Evolutionary conservation across 2,888 invertebrate genomes (phyloP).

Genomic region (Zygogramma bicolorata): DNA sequence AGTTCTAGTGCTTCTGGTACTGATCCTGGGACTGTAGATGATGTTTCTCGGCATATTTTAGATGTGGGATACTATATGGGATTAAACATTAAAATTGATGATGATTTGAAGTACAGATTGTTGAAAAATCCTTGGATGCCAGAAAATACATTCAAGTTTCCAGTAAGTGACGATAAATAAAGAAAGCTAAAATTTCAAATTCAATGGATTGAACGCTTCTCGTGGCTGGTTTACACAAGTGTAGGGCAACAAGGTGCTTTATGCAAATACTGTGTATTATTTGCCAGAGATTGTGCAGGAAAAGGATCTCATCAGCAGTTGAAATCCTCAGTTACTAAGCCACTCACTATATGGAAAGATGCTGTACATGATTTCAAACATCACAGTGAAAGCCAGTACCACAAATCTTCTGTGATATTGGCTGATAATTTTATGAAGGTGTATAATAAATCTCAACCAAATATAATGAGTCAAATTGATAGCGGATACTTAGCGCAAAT

Average conservation of each 20-base stretch:
- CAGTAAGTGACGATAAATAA: constrained; percentile 1
- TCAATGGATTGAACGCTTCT: constrained; percentile 12
- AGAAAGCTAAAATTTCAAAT: constrained; percentile 10
- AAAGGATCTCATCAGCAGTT: neutral
- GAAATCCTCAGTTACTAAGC: too few relatives aligned
- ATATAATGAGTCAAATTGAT: too few relatives aligned
- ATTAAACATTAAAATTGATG: too few relatives aligned
- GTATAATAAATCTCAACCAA: neutral
- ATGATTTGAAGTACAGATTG: neutral
- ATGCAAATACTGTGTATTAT: too few relatives aligned
- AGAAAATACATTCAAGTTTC: neutral
- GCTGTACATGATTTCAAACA: neutral
- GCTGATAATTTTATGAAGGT: neutral
- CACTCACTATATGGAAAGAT: neutral
- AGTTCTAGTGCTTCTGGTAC: constrained; percentile 8
- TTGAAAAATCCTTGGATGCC: constrained; percentile 5
- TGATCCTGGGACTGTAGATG: constrained; percentile 15
- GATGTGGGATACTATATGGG: neutral
- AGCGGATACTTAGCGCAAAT: neutral
- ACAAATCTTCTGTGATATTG: neutral
- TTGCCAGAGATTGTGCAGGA: too few relatives aligned
- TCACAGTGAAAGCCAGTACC: neutral
- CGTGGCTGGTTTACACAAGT: neutral
- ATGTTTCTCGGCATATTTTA: constrained; percentile 17
- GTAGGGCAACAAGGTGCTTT: too few relatives aligned